Conservation (phyloP, 2,113 vertebrate species). For the Bubalus kerabau region DNA sequence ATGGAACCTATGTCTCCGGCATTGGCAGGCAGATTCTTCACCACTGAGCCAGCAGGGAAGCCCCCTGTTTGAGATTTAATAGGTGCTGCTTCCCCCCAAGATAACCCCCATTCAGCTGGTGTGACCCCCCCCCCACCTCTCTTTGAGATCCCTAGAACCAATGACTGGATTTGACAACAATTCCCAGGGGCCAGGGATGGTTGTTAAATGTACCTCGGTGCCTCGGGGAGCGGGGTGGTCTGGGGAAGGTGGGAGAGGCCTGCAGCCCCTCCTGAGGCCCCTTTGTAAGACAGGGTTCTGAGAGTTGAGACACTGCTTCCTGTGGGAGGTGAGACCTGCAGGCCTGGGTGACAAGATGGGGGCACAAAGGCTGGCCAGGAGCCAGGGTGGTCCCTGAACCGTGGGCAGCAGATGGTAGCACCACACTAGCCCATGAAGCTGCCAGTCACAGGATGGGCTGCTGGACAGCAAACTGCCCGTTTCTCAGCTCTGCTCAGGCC, state of each 20-base stretch:
- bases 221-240: background rate
- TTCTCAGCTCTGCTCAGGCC: background rate
- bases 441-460: background rate
- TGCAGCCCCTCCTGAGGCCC: background rate
- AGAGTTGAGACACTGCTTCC: background rate
- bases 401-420: background rate
- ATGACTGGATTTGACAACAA: background rate
- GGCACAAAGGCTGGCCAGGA: background rate
- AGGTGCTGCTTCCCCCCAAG: background rate
- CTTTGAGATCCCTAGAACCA: background rate
- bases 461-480: background rate
- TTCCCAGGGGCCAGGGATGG: background rate
- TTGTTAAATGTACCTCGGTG: accelerated
- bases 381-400: background rate
- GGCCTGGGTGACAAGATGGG: background rate
- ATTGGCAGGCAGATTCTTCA: background rate
- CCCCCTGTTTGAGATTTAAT: background rate
- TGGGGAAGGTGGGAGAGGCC: too few relatives aligned
- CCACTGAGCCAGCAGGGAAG: background rate
- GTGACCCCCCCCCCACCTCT: background rate
- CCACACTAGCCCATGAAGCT: background rate
- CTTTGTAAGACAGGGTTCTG: background rate
- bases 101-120: background rate
- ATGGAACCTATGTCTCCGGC: background rate
- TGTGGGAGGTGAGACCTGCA: background rate